Evolutionary conservation across 2,113 vertebrate genomes (phyloP).

Genomic region (Urocynchramus pylzowi): DNA sequence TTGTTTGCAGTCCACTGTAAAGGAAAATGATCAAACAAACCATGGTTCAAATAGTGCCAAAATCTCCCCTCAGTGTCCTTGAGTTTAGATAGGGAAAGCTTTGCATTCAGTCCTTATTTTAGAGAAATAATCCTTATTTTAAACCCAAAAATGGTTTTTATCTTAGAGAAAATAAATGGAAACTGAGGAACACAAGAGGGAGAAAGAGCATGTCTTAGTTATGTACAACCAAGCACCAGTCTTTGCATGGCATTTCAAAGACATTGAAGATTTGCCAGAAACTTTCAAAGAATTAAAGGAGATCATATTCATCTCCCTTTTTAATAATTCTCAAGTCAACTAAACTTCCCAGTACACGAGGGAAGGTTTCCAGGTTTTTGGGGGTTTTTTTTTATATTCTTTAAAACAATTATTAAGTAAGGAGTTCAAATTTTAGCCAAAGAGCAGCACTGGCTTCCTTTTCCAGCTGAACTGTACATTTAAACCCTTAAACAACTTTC

Average conservation of each 20-base stretch:
- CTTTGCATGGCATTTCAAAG: not conserved
- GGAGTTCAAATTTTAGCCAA: not conserved
- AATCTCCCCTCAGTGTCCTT: not conserved
- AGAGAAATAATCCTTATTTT: not conserved
- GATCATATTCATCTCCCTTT: not conserved
- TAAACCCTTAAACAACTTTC: not conserved
- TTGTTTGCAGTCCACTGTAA: not conserved
- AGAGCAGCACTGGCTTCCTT: not conserved
- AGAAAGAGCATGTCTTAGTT: not conserved
- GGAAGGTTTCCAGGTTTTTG: not conserved
- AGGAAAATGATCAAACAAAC: rapidly evolving
- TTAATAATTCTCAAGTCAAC: not conserved
- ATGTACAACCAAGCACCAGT: not conserved
- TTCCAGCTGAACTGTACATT: not conserved
- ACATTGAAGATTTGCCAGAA: not conserved
- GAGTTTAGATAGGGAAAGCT: not conserved
- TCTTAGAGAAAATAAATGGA: not conserved
- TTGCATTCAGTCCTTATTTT: not conserved
- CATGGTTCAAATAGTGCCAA: not conserved
- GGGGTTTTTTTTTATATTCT: not conserved
- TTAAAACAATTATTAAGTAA: not conserved
- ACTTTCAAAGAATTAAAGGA: not conserved
- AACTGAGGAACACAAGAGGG: not conserved
- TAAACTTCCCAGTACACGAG: not conserved
- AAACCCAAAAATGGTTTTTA: not conserved